Evolutionary conservation across 2,797 vertebrate species (phyloP).

Genomic region (Diceros bicornis): DNA sequence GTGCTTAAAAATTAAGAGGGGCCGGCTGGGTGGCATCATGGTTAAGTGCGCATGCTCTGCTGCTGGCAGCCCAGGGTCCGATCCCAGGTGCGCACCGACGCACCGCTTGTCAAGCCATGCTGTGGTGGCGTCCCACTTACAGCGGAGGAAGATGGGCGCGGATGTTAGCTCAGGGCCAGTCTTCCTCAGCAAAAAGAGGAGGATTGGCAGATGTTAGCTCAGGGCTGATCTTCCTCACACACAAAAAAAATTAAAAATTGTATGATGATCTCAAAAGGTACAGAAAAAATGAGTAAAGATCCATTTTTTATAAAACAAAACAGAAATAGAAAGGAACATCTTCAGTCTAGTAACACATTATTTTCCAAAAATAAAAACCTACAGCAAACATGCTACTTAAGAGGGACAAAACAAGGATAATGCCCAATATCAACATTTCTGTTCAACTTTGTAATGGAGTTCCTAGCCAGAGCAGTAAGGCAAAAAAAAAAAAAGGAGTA

Average conservation of each 20-base stretch:
- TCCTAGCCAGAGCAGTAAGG: neutral
- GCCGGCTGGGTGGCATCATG: too few species aligned
- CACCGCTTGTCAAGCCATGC: too few species aligned
- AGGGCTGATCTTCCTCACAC: too few species aligned
- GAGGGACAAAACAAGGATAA: neutral
- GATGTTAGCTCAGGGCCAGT: too few species aligned
- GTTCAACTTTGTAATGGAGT: neutral
- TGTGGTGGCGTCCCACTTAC: too few species aligned
- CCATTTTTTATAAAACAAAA: neutral
- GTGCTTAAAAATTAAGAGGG: neutral
- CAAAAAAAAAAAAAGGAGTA: neutral
- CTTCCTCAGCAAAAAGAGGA: too few species aligned
- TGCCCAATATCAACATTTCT: neutral
- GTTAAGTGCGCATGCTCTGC: too few species aligned
- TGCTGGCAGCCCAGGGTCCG: too few species aligned
- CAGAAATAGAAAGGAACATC: neutral
- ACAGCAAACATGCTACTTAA: neutral
- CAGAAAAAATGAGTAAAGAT: neutral
- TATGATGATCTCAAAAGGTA: neutral
- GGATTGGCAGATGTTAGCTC: too few species aligned
- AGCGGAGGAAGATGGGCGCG: too few species aligned
- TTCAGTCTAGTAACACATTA: neutral
- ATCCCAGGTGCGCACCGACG: too few species aligned
- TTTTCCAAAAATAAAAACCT: slow-evolving; percentile 5
- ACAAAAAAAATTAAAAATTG: neutral